Percentiles rank a stretch among this genome's conserved stretches.
These are phyloP conservation scores for Scaeva pyrastri DNA, from an alignment of 2,888 invertebrate genomes.

Conservation along the genomic window DNA sequence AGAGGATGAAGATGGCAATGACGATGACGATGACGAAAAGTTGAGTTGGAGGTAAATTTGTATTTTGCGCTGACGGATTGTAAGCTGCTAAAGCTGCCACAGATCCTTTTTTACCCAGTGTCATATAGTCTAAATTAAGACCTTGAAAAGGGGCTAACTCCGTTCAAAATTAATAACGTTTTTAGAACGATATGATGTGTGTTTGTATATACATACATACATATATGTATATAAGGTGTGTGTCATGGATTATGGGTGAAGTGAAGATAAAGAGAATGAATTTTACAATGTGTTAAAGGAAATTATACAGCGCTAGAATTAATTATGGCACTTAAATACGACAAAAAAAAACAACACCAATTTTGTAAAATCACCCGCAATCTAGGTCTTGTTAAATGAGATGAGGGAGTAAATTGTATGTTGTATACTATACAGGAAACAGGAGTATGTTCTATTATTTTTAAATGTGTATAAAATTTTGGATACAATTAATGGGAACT, in stretches of 20 bases:
- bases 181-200: slow-evolving; percentile 12
- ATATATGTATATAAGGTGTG: slow-evolving; percentile 5
- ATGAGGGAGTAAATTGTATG: slow-evolving; percentile 19
- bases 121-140: slow-evolving; percentile 19
- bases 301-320: slow-evolving; percentile 46
- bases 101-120: slow-evolving; percentile 2
- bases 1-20: too few species aligned
- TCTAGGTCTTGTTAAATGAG: slow-evolving; percentile 60
- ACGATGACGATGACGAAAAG: too few species aligned
- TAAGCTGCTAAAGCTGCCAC: background rate
- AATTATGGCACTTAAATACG: slow-evolving; percentile 68
- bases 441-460: too few species aligned
- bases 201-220: too few species aligned
- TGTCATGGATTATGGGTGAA: background rate
- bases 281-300: slow-evolving; percentile 52
- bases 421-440: background rate
- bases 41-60: background rate
- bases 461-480: background rate
- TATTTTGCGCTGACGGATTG: slow-evolving; percentile 6
- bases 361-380: slow-evolving; percentile 39
- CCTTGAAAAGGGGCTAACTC: slow-evolving; percentile 55
- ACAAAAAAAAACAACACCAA: background rate
- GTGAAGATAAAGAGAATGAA: background rate
- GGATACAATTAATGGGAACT: background rate
- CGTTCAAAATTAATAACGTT: slow-evolving; percentile 51